phyloP scores from a whole-genome alignment of 2,797 vertebrate genomes.

The Brachyalestes nurse region DNA sequence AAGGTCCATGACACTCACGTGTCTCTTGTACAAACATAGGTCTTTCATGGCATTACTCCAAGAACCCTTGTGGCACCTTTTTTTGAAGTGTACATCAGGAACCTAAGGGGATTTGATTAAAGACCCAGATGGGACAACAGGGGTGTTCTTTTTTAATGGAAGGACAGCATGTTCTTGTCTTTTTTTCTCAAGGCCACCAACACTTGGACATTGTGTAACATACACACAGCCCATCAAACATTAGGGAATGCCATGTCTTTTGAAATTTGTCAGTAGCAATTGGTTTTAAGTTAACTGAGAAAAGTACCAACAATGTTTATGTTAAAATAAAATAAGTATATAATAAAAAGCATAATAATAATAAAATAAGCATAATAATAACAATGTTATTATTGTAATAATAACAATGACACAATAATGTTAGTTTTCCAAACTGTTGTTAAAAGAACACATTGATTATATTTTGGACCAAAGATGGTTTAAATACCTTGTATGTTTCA shows the following conservation, averaged over 20 bases:
- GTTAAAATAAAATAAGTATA: no score
- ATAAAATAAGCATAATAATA: no score
- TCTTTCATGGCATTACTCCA: no score
- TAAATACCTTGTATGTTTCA: neutral
- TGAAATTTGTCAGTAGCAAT: no score
- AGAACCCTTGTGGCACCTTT: no score
- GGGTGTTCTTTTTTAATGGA: neutral
- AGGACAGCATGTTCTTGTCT: neutral
- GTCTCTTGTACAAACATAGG: no score
- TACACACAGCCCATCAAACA: neutral
- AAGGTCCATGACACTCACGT: no score
- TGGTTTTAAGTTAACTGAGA: no score
- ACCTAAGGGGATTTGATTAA: neutral
- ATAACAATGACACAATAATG: neutral
- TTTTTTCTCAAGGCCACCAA: slow-evolving; percentile 7
- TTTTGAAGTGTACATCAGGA: neutral
- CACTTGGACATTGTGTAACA: neutral
- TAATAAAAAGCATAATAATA: no score
- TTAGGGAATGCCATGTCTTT: neutral
- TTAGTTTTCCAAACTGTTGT: neutral
- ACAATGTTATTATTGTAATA: no score
- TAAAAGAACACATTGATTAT: neutral
- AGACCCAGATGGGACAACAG: neutral
- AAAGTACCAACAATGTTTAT: no score
- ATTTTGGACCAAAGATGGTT: neutral